phyloP scores from a whole-genome alignment of 2,888 invertebrate species.

The Anoplius nigerrimus region DNA sequence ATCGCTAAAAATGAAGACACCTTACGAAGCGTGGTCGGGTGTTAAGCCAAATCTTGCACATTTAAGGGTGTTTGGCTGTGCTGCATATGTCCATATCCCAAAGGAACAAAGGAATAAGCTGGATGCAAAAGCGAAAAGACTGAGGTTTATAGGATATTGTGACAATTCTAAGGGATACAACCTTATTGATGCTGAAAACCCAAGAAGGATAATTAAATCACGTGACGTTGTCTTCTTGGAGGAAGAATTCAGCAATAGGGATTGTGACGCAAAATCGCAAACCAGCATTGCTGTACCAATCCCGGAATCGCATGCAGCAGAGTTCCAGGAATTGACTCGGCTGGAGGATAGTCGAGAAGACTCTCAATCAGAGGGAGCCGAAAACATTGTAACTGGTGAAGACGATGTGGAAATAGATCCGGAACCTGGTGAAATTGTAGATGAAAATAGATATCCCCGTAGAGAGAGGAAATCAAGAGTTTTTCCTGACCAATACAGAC shows the following conservation, averaged over 20 bases:
- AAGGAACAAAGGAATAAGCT: too few relatives aligned
- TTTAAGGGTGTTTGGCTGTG: constrained; percentile 4
- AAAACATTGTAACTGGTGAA: neutral
- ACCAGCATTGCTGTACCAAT: neutral
- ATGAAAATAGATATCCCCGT: neutral
- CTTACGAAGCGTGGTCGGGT: neutral
- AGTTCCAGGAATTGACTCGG: neutral
- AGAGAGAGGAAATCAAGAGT: neutral
- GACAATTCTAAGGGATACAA: too few relatives aligned
- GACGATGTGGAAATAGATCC: neutral
- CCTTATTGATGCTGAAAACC: neutral
- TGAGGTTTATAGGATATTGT: too few relatives aligned
- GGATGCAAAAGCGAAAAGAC: too few relatives aligned
- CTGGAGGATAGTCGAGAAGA: neutral
- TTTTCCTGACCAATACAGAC: neutral
- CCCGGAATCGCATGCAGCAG: neutral
- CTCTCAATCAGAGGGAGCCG: neutral
- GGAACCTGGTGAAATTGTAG: neutral
- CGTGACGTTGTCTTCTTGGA: constrained; percentile 21
- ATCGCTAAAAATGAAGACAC: neutral
- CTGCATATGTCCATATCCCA: neutral
- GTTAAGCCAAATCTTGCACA: constrained; percentile 1
- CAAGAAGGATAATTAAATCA: constrained; percentile 14
- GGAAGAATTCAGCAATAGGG: neutral
- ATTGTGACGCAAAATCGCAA: neutral